Percentiles rank a stretch among this genome's conserved stretches.
phyloP scores from a whole-genome alignment of 2,113 vertebrate genomes.

The Rhabdomys dilectus region DNA sequence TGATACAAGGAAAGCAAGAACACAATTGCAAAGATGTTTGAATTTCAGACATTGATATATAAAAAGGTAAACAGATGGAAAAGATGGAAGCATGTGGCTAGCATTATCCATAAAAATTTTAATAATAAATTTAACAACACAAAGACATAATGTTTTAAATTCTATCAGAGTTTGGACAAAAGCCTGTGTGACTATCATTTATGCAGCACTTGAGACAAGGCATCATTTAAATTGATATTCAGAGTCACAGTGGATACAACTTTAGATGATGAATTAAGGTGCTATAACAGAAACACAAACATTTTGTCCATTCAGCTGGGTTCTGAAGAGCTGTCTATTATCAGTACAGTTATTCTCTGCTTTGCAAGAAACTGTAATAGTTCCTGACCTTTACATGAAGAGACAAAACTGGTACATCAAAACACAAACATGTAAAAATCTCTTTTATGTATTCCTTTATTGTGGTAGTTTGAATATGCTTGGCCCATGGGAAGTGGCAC shows the following conservation, averaged over 20 bases:
- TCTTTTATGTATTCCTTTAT: not conserved
- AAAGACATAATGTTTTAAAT: not conserved
- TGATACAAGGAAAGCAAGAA: not conserved
- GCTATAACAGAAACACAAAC: not conserved
- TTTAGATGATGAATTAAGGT: not conserved
- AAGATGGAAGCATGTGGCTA: not conserved
- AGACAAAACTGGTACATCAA: not conserved
- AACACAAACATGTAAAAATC: not conserved
- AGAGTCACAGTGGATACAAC: not conserved
- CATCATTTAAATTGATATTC: not conserved
- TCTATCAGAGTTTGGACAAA: not conserved
- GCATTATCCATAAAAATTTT: not conserved
- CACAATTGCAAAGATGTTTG: not conserved
- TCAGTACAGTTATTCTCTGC: not conserved
- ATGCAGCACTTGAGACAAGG: not conserved
- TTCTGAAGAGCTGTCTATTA: not conserved
- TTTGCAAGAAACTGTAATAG: not conserved
- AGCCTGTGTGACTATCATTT: not conserved
- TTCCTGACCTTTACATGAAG: not conserved
- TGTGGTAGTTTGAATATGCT: no score
- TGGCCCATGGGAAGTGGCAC: no score
- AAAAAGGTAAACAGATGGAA: no score
- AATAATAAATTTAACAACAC: not conserved
- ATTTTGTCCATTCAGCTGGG: not conserved
- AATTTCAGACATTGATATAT: not conserved